Percentiles rank a stretch among this genome's conserved stretches.
Evolutionary conservation across 2,113 vertebrate genomes (phyloP).

Genomic region (Hippocampus guttulatus): DNA sequence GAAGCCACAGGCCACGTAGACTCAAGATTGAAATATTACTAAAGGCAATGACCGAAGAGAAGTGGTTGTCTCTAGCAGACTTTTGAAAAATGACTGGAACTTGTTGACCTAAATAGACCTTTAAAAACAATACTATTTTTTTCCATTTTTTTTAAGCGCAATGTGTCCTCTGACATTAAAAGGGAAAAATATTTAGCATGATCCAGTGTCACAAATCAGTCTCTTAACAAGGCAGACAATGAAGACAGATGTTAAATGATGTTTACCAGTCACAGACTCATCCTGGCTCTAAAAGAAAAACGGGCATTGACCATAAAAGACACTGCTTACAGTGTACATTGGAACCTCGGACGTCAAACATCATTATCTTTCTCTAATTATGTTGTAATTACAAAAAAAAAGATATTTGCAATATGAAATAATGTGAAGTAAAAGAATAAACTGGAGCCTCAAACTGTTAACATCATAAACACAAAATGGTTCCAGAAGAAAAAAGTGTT

Average conservation of each 20-base stretch:
- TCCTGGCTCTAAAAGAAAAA: neutral
- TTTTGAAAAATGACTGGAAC: neutral
- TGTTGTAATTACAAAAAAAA: neutral
- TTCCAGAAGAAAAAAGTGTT: neutral
- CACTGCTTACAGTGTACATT: neutral
- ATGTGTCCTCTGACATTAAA: conserved; percentile 16
- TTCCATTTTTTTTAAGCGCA: neutral
- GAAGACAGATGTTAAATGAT: conserved; percentile 22
- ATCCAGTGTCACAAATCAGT: conserved; percentile 23
- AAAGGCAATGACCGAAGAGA: neutral
- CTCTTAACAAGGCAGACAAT: conserved; percentile 20
- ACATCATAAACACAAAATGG: neutral
- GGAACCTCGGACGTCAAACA: neutral
- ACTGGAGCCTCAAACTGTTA: neutral
- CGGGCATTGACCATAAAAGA: neutral
- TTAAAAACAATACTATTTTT: neutral
- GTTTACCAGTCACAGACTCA: neutral
- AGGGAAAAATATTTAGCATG: conserved; percentile 11
- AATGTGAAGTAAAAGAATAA: neutral
- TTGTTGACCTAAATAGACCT: neutral
- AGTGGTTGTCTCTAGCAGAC: neutral
- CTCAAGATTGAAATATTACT: conserved; percentile 2
- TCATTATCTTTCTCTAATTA: too few species aligned
- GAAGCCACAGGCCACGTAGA: conserved; percentile 28
- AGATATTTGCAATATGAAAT: neutral